A percentile compares a stretch with the other conserved stretches of the same genome.
Conservation (phyloP, 2,113 vertebrate species). For the Urocynchramus pylzowi region DNA sequence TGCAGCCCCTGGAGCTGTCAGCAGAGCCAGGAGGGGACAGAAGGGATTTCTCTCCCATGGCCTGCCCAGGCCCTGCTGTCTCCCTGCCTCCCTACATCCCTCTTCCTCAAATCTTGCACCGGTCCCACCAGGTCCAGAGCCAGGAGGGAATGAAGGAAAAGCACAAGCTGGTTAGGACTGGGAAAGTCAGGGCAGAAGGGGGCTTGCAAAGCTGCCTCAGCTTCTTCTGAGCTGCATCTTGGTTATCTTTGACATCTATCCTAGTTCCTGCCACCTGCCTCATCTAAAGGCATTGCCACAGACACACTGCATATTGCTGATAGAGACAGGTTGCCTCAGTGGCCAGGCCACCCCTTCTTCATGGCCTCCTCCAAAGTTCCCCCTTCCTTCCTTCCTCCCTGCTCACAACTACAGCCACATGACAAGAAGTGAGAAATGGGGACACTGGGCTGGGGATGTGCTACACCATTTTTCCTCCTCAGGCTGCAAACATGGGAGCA, state of each 20-base stretch:
- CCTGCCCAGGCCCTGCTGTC: neutral
- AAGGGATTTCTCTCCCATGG: neutral
- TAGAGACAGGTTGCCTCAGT: neutral
- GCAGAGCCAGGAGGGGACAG: neutral
- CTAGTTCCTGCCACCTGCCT: constrained; percentile 55
- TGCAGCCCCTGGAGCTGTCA: neutral
- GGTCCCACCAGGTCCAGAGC: neutral
- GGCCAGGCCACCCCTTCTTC: neutral
- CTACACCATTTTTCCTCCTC: neutral
- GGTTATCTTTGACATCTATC: neutral
- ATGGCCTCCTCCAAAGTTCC: neutral
- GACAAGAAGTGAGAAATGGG: neutral
- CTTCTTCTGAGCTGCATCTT: constrained; percentile 34
- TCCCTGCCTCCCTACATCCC: neutral
- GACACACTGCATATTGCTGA: constrained; percentile 58
- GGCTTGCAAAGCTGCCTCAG: constrained; percentile 21
- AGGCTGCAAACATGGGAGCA: neutral
- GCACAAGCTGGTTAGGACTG: neutral
- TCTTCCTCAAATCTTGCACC: neutral
- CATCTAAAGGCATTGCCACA: constrained; percentile 71
- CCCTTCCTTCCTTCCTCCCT: neutral
- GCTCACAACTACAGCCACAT: neutral
- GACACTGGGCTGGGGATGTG: fast-evolving
- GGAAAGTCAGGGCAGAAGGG: neutral
- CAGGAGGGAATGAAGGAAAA: neutral